A percentile compares a stretch with the other conserved stretches of the same genome.
Evolutionary conservation across 2,797 vertebrate genomes (phyloP).

Genomic region (Etheostoma perlongum): DNA sequence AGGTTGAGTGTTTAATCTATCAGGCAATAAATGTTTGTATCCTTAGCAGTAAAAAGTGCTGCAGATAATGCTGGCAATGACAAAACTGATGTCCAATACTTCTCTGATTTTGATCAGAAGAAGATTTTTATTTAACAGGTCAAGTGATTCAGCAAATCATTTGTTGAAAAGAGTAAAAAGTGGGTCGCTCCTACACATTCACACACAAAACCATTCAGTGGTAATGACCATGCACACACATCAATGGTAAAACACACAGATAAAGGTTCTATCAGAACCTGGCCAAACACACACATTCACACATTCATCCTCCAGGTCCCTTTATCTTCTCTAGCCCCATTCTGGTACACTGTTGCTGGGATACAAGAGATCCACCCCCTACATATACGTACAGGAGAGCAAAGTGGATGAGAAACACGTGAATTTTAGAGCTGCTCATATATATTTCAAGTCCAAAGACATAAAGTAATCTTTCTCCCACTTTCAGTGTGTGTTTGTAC

Average conservation of each 20-base stretch:
- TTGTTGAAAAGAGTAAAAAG: neutral
- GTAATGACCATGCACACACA: neutral
- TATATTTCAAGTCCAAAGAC: constrained; percentile 73
- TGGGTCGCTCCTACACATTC: neutral
- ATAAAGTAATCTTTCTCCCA: constrained; percentile 50
- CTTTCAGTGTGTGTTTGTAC: constrained; percentile 20
- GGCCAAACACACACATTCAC: constrained; percentile 26
- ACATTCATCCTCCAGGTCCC: constrained; percentile 29
- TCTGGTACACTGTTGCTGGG: constrained; percentile 67
- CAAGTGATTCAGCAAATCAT: constrained; percentile 11
- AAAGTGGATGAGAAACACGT: constrained; percentile 71
- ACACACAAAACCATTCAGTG: neutral
- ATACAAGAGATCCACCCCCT: constrained; percentile 59
- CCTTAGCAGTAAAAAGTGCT: neutral
- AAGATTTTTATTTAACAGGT: neutral
- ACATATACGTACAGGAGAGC: constrained; percentile 61
- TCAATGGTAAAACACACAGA: neutral
- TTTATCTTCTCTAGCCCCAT: constrained; percentile 28
- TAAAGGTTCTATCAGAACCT: constrained; percentile 5
- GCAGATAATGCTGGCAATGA: neutral
- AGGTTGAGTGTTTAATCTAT: constrained; percentile 17
- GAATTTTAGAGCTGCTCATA: constrained; percentile 74
- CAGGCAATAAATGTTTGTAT: neutral
- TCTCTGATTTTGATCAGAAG: neutral
- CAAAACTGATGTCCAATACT: neutral